These are phyloP conservation scores for Lathamus discolor DNA, from an alignment of 2,113 vertebrate species.

Conservation along the genomic window DNA sequence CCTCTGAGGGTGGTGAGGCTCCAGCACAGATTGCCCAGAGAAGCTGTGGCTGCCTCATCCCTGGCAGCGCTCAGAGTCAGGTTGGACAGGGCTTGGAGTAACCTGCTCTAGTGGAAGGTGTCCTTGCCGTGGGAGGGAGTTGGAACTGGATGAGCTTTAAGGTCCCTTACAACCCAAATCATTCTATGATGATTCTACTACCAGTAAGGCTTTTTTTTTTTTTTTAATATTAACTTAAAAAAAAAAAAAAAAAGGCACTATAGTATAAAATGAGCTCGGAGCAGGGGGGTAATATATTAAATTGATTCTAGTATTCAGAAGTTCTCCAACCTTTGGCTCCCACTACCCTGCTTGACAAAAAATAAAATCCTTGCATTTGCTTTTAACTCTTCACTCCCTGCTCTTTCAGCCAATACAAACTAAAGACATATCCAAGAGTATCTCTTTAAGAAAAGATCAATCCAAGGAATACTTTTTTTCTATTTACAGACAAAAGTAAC, in stretches of 20 bases:
- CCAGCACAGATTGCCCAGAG: not conserved
- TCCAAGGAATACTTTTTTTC: slow-evolving; percentile 15
- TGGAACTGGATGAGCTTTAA: not conserved
- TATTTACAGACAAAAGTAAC: not conserved
- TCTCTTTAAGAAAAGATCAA: not conserved
- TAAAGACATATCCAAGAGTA: slow-evolving; percentile 16
- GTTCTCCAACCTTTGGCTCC: not conserved
- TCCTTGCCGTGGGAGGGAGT: not conserved
- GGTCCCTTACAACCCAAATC: not conserved
- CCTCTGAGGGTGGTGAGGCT: not conserved
- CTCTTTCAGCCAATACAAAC: slow-evolving; percentile 19
- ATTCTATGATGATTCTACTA: not conserved
- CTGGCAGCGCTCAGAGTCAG: not conserved
- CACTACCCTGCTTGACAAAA: not conserved
- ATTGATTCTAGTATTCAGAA: not conserved
- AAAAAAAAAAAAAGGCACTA: not conserved
- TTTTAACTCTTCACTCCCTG: not conserved
- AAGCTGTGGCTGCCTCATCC: not conserved
- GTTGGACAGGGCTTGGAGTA: not conserved
- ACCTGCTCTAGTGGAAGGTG: not conserved
- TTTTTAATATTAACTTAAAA: not conserved
- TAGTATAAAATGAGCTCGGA: not conserved
- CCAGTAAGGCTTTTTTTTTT: not conserved
- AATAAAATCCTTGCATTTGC: not conserved
- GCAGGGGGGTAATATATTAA: not conserved